Evolutionary conservation across 1,140 invertebrate genomes (phyloP).

Genomic region (Pseudomyrmex dendroicus): DNA sequence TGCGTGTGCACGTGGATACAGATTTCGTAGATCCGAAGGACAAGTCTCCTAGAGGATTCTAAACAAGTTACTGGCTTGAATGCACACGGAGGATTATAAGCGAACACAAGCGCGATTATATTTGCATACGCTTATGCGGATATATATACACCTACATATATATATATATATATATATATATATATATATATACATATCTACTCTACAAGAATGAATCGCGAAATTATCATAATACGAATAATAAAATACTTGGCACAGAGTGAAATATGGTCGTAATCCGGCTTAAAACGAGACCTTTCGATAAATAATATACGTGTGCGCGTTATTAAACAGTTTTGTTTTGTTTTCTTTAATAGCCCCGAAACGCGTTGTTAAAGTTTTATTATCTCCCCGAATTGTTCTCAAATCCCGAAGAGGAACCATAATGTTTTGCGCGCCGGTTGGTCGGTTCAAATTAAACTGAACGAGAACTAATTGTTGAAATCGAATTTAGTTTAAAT

Average conservation of each 20-base stretch:
- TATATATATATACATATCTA: conserved; percentile 5
- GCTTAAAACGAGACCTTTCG: background rate
- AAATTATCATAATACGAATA: conserved; percentile 7
- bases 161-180: conserved; percentile 9
- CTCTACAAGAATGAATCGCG: conserved; percentile 11
- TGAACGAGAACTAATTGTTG: background rate
- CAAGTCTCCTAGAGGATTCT: conserved; percentile 23
- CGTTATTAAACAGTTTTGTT: background rate
- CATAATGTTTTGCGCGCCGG: background rate
- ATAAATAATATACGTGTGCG: background rate
- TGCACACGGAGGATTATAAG: conserved; percentile 33
- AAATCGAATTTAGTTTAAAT: conserved; percentile 24
- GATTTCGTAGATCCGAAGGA: conserved; percentile 6
- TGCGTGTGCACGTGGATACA: background rate
- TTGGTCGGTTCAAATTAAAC: background rate
- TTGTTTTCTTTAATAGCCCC: background rate
- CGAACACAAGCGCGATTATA: conserved; percentile 31
- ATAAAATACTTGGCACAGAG: conserved; percentile 17
- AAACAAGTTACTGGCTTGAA: conserved; percentile 35
- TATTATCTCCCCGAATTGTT: too few species aligned
- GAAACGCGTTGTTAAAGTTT: background rate
- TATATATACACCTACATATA: conserved; percentile 20
- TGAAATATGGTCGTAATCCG: conserved; percentile 9
- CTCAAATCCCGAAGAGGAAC: background rate
- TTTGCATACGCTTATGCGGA: conserved; percentile 15